Evolutionary conservation across 2,888 invertebrate species (phyloP), one percentile per base, ranked within the genome.

Genomic region (Microplitis deprimator): DNA sequence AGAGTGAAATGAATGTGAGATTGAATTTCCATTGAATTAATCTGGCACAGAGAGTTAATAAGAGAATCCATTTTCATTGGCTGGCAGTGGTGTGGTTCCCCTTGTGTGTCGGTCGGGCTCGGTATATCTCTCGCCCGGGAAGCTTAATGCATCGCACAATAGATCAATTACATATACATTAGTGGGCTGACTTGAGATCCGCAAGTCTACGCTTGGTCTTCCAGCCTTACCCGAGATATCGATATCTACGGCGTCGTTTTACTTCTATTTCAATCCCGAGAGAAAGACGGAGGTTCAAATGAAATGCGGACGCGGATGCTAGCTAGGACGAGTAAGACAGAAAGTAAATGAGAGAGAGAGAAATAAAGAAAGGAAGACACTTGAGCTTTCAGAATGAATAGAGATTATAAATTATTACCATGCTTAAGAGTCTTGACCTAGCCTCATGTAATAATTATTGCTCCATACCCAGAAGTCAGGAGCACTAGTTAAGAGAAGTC

Each of bases 151-250:
- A 88, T 86, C 84, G 85, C 85, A 89, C 87, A 88, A 88, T 89
- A 86, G 88, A 88, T 89, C 88, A 89, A 89, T 89, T 89, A 89
- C 88, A 85, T 85, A 84, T 86, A 86, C 87, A 87, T 89, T 87
- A 87, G 87, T 67, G 83, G 83, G 83, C 81, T 82, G 68, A 67
- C 38, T 61, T 41, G 59, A 73, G 62, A 67, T 8, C 41, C 39
- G 60, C 67, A 60, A 67, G 61, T 17, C 61, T 40, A 39, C 10
- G 38, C 29, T 20, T 59, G 29, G 39, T 71, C 60, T 20, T 69
- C 41, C 50, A 50, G 50, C 50, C 50, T 50, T 62, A 59, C 8
- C 16, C 62, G 20, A 62, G 20, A 62, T 62, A 62, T 62, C 62
- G 62, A 62, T 62, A 62, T 62, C 20, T 17, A 39, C n/a, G 6